A percentile compares a stretch with the other conserved stretches of the same genome.
phyloP scores from a whole-genome alignment of 2,797 vertebrate species.

The Crax fasciolata region DNA sequence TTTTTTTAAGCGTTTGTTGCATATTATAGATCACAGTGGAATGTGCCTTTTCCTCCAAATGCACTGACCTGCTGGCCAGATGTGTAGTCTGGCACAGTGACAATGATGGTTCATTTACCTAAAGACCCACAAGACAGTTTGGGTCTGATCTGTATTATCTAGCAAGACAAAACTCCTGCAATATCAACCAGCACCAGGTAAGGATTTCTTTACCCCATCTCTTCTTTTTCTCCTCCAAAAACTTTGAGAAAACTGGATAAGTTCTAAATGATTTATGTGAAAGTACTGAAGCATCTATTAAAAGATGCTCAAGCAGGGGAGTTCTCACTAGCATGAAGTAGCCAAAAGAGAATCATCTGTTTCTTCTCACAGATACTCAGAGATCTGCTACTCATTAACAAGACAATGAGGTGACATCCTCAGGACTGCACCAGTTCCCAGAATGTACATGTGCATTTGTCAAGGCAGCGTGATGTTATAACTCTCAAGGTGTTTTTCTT shows the following conservation, averaged over 20 bases:
- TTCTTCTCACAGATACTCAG: not conserved
- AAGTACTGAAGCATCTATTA: not conserved
- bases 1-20: not conserved
- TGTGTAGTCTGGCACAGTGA: not conserved
- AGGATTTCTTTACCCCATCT: accelerated
- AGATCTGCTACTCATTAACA: not conserved
- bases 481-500: not conserved
- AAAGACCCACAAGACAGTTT: not conserved
- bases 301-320: not conserved
- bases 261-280: not conserved
- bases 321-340: not conserved
- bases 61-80: conserved; percentile 8
- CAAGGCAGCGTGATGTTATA: not conserved
- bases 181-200: not conserved
- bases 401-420: not conserved
- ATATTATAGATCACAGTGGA: not conserved
- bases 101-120: not conserved
- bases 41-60: not conserved
- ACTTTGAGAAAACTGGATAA: not conserved
- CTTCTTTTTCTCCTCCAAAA: not conserved
- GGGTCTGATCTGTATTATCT: not conserved
- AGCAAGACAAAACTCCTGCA: not conserved
- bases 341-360: conserved; percentile 2
- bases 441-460: not conserved
- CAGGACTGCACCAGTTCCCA: not conserved